A percentile compares a stretch with the other conserved stretches of the same genome.
These are phyloP conservation scores for Paramuricea clavata DNA, from an alignment of 92 coral and sea anemone genomes.

Conservation along the genomic window DNA sequence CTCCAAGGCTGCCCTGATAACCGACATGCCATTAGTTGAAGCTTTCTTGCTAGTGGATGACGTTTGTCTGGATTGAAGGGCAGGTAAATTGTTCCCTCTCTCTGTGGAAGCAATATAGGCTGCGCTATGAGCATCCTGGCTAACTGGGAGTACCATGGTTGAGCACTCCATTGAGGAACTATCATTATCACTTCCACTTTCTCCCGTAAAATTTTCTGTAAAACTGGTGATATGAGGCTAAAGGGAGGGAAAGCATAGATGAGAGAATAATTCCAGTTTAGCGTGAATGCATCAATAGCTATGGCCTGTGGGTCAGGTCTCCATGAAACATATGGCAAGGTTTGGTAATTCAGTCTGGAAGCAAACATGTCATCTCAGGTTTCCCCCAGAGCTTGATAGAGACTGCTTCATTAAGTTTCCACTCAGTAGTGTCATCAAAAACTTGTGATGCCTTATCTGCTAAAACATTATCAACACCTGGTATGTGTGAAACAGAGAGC, in stretches of 20 bases:
- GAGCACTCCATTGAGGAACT: conserved; percentile 59
- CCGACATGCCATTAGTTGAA: conserved; percentile 48
- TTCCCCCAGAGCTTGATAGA: conserved; percentile 8
- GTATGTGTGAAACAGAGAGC: conserved; percentile 57
- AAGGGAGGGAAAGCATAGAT: conserved; percentile 54
- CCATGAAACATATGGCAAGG: conserved; percentile 45
- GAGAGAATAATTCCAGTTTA: conserved; percentile 35
- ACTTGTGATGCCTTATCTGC: conserved; percentile 62
- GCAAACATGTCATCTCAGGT: conserved; percentile 58
- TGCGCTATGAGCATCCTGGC: conserved; percentile 33
- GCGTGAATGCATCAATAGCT: conserved; percentile 52
- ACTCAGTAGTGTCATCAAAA: conserved; percentile 53
- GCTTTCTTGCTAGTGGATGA: conserved; percentile 49
- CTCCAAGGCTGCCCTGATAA: conserved; percentile 50
- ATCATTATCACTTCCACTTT: conserved; percentile 36
- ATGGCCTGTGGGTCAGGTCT: conserved; percentile 59
- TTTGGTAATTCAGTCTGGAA: conserved; percentile 44
- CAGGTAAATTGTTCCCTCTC: conserved; percentile 31
- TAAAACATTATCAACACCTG: conserved; percentile 54
- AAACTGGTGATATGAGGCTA: conserved; percentile 46
- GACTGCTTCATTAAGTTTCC: conserved; percentile 45
- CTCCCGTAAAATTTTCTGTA: conserved; percentile 35
- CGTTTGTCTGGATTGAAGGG: conserved; percentile 50
- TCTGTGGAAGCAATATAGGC: conserved; percentile 48
- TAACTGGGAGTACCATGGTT: conserved; percentile 53